Percentiles rank a stretch among this genome's conserved stretches.
These are phyloP conservation scores for Naso thynnoides DNA, from an alignment of 2,797 vertebrate genomes.

Conservation along the genomic window DNA sequence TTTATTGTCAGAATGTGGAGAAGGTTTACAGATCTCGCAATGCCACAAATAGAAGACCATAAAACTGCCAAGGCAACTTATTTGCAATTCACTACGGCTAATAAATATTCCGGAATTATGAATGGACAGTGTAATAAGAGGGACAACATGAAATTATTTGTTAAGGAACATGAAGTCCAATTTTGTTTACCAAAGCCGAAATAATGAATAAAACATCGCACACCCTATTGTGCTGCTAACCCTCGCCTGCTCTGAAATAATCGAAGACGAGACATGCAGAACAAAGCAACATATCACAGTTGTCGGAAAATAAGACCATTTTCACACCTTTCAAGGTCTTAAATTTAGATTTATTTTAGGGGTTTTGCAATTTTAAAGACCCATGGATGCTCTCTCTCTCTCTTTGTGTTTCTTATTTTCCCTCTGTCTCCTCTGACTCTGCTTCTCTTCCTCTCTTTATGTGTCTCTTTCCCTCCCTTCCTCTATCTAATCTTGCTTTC, in stretches of 20 bases:
- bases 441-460: constrained; percentile 31
- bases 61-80: constrained; percentile 62
- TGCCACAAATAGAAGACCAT: constrained; percentile 46
- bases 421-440: constrained; percentile 40
- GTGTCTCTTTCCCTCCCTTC: constrained; percentile 36
- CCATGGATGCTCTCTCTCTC: constrained; percentile 26
- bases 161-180: constrained; percentile 65
- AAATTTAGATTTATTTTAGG: constrained; percentile 61
- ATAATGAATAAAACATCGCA: constrained; percentile 73
- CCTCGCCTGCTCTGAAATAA: constrained; percentile 39
- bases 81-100: constrained; percentile 50
- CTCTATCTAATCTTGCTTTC: constrained; percentile 72
- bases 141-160: constrained; percentile 63
- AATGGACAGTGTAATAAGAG: constrained; percentile 63
- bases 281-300: constrained; percentile 56
- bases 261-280: constrained; percentile 43
- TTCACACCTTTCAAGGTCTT: constrained; percentile 45
- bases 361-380: constrained; percentile 58
- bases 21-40: constrained; percentile 57
- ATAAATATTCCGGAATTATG: constrained; percentile 56
- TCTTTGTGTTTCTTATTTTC: constrained; percentile 49
- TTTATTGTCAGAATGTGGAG: constrained; percentile 62
- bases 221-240: constrained; percentile 50
- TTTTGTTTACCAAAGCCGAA: constrained; percentile 66
- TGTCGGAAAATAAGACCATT: constrained; percentile 49